A percentile compares a stretch with the other conserved stretches of the same genome.
These are phyloP conservation scores for Pemphredon lugubris DNA, from an alignment of 2,888 invertebrate genomes.

Conservation along the genomic window DNA sequence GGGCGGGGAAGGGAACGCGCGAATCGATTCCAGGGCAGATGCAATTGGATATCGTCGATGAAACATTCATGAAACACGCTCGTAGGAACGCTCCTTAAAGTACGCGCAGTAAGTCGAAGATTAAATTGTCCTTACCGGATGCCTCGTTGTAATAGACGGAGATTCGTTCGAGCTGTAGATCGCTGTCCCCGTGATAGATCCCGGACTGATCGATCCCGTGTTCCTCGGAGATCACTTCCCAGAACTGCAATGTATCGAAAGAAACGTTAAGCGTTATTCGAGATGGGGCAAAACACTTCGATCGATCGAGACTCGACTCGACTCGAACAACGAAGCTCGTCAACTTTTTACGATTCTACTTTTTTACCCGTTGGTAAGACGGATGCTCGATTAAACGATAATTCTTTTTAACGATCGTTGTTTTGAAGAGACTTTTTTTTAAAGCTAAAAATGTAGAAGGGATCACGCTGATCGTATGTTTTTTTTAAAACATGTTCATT, in stretches of 20 bases:
- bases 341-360: too few species aligned
- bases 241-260: slow-evolving; percentile 85
- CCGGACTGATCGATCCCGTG: slow-evolving; percentile 87
- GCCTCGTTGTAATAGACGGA: slow-evolving; percentile 87
- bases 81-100: background rate
- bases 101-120: too few species aligned
- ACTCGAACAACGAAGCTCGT: too few species aligned
- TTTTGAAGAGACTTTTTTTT: too few species aligned
- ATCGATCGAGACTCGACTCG: background rate
- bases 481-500: too few species aligned
- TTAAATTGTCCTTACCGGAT: slow-evolving; percentile 74
- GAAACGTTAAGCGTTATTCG: background rate
- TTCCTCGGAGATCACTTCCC: slow-evolving; percentile 98
- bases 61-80: slow-evolving; percentile 3
- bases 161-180: slow-evolving; percentile 85
- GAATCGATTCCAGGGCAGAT: background rate
- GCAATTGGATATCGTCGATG: background rate
- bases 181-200: slow-evolving; percentile 85
- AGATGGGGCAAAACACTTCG: background rate
- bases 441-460: too few species aligned
- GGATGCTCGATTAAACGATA: too few species aligned
- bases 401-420: too few species aligned
- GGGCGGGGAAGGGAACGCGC: too few species aligned
- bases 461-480: too few species aligned
- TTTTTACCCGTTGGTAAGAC: too few species aligned